Evolutionary conservation across 2,113 vertebrate genomes (phyloP).

Genomic region (Coturnix japonica): DNA sequence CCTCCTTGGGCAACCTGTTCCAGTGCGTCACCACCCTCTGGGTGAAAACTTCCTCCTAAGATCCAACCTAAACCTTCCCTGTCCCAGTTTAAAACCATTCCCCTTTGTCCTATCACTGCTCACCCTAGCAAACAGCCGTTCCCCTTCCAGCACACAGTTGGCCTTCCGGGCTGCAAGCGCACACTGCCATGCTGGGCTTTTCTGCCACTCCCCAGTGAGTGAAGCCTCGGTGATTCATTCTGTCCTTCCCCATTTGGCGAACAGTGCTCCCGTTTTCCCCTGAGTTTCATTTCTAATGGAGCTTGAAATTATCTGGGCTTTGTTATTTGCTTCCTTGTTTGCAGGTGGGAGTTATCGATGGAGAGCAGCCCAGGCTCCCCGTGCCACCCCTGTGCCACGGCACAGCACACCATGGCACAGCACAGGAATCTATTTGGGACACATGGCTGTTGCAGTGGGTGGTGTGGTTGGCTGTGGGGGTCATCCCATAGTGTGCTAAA

Average conservation of each 20-base stretch:
- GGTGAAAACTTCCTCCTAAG: too few species aligned
- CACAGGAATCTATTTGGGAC: not conserved
- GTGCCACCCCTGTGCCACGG: accelerated
- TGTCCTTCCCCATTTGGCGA: conserved; percentile 43
- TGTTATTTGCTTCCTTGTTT: not conserved
- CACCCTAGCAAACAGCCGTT: too few species aligned
- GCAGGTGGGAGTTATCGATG: not conserved
- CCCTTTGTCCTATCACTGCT: too few species aligned
- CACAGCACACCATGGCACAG: not conserved
- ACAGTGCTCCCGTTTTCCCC: not conserved
- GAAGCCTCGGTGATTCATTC: not conserved
- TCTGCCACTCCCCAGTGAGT: not conserved
- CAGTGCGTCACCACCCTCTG: too few species aligned
- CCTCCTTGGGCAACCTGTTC: too few species aligned
- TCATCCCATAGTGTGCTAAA: not conserved
- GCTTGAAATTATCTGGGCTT: conserved; percentile 70
- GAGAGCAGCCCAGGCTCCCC: not conserved
- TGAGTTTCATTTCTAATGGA: conserved; percentile 58
- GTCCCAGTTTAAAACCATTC: too few species aligned
- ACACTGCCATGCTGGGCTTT: not conserved
- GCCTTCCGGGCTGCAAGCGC: too few species aligned
- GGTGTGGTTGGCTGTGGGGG: not conserved
- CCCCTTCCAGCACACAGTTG: too few species aligned
- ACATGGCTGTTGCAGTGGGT: not conserved
- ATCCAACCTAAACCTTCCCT: too few species aligned